phyloP scores from a whole-genome alignment of 1,140 invertebrate species.

The Leptonema lineaticorne region DNA sequence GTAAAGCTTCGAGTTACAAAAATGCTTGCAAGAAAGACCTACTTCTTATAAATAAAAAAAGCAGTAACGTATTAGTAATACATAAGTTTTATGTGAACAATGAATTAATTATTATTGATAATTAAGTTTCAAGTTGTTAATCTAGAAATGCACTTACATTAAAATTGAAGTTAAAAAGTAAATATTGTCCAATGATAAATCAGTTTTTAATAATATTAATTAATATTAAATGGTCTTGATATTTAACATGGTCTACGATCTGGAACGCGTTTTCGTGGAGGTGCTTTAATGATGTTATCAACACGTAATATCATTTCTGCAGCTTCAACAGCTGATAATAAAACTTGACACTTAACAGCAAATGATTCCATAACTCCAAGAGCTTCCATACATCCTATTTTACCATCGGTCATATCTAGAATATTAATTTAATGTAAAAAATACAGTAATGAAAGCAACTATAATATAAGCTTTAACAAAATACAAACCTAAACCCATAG shows the following conservation, averaged over 20 bases:
- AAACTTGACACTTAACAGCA: conserved; percentile 93
- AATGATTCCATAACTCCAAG: conserved; percentile 96
- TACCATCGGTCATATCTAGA: conserved; percentile 84
- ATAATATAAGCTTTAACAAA: too few relatives aligned
- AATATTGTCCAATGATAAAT: not conserved
- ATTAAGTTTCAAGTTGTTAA: too few relatives aligned
- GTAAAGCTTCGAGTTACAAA: too few relatives aligned
- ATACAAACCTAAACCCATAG: conserved; percentile 78
- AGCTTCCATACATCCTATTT: conserved; percentile 82
- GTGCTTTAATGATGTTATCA: conserved; percentile 94
- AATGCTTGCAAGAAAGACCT: too few relatives aligned
- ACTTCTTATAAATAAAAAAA: too few relatives aligned
- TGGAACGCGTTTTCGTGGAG: conserved; percentile 85
- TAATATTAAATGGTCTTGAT: conserved; percentile 6
- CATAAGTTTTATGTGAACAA: too few relatives aligned
- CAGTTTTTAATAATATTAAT: not conserved
- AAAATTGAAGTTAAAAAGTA: too few relatives aligned
- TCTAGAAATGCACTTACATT: too few relatives aligned
- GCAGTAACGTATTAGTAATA: too few relatives aligned
- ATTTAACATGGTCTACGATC: conserved; percentile 85
- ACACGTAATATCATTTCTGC: conserved; percentile 99
- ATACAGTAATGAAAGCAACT: not conserved
- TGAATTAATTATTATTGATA: too few relatives aligned
- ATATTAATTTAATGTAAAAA: conserved; percentile 29
- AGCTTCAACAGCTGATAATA: conserved; percentile 93